These are phyloP conservation scores for Leptopterna dolabrata DNA, from an alignment of 2,888 invertebrate species.

Conservation along the genomic window DNA sequence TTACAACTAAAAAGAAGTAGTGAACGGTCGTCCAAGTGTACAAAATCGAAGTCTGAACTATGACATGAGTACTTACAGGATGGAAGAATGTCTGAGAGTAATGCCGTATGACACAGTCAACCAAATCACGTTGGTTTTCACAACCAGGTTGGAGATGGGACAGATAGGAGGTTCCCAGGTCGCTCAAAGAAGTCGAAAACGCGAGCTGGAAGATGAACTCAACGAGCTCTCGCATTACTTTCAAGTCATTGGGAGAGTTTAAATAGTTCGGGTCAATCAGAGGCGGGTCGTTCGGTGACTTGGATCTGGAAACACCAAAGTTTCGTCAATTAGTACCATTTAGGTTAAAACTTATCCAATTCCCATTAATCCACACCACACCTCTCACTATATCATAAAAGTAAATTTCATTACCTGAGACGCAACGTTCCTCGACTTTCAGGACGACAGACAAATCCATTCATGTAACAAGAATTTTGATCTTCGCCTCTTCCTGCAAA, in stretches of 20 bases:
- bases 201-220: constrained; percentile 24
- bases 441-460: constrained; percentile 5
- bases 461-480: constrained; percentile 16
- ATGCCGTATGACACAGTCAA: not conserved
- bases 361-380: too few species aligned
- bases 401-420: not conserved
- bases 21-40: too few species aligned
- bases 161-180: not conserved
- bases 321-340: not conserved
- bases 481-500: not conserved
- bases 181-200: not conserved
- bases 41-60: too few species aligned
- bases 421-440: constrained; percentile 13
- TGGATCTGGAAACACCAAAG: constrained; percentile 13
- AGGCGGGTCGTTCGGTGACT: not conserved
- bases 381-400: too few species aligned
- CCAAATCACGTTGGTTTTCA: not conserved
- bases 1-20: too few species aligned
- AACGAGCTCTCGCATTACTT: constrained; percentile 4
- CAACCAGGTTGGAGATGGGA: not conserved
- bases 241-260: not conserved
- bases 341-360: too few species aligned
- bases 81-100: not conserved
- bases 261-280: constrained; percentile 27
- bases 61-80: not conserved